These are phyloP conservation scores for Artibeus jamaicensis DNA, from an alignment of 2,797 vertebrate species.

Conservation along the genomic window DNA sequence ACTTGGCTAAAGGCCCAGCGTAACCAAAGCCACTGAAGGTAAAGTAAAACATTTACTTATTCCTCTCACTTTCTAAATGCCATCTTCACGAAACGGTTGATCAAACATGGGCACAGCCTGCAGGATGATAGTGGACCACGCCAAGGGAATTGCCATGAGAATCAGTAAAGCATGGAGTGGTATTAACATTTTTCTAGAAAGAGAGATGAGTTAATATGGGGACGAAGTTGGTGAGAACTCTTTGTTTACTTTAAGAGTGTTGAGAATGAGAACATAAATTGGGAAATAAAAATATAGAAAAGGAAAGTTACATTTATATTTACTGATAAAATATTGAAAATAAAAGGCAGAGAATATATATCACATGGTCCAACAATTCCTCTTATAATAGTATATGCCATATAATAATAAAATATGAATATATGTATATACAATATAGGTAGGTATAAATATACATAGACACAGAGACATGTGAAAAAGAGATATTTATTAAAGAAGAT, in stretches of 20 bases:
- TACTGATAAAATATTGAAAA: not conserved
- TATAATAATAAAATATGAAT: not conserved
- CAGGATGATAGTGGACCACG: not conserved
- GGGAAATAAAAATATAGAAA: not conserved
- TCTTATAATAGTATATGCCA: not conserved
- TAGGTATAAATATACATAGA: not conserved
- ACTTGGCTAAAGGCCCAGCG: slow-evolving; percentile 56
- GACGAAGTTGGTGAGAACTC: not conserved
- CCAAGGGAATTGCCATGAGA: not conserved
- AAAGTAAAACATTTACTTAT: slow-evolving; percentile 61
- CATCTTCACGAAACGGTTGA: slow-evolving; percentile 34
- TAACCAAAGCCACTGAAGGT: slow-evolving; percentile 34
- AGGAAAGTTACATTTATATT: not conserved
- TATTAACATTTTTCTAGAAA: not conserved
- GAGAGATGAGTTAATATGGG: not conserved
- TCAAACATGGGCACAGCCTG: slow-evolving; percentile 22
- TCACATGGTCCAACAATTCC: not conserved
- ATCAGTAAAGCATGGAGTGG: not conserved
- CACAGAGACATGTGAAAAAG: not conserved
- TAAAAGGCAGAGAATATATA: not conserved
- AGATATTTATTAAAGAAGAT: no score
- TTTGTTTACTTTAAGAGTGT: not conserved
- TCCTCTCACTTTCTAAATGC: slow-evolving; percentile 55
- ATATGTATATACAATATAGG: no score
- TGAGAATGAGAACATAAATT: not conserved